Base-by-base conservation (phyloP, 1,140 invertebrate genomes). In the Schlechtendalia chinensis region DNA sequence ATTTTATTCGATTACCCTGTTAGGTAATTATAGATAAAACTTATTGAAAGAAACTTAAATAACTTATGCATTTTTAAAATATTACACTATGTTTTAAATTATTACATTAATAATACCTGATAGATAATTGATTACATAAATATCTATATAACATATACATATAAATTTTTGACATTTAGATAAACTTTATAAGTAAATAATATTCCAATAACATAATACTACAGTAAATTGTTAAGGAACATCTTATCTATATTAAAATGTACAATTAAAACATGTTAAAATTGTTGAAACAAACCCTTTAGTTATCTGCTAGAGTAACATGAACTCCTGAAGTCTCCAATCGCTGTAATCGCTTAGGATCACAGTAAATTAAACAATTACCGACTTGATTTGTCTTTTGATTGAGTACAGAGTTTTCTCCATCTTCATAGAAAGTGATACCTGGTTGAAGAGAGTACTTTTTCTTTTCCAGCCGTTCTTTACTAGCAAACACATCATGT, bases 401-500 rank as follows among this genome's bases (percentile, higher is more conserved):
- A 81, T 88, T 87, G 8, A 86, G 84, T 8, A 88, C 87, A 50
- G 86, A 87, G 80, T 91, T 91, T 85, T 91, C 90, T 82, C 92
- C 91, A 19, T 82, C 81, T 80, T 82, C 81, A 67, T 69, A 72
- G 63, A 82, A 82, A 8, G 93, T 94, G 82, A 89, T 90, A 77
- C 93, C 93, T 2, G 94, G 94, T 88, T 95, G 93, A 71, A 96
- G 85, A 14, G 91, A 90, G 86, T 95, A 95, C 86, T 95, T 94
- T 85, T 94, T 94, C 86, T 95, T 95, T 84, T 95, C 93, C 80
- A 95, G 86, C 81, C 93, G 86, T 19, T 90, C 91, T 87, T 93
- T 93, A 84, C 93, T 94, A 5, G 93, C 93, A 88, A 95, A 96
- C 81, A 89, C 83, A 87, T 98, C 97, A 86, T 98, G 96, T 58